phyloP scores from a whole-genome alignment of 2,888 invertebrate species.

The Cantharis flavilabris region DNA sequence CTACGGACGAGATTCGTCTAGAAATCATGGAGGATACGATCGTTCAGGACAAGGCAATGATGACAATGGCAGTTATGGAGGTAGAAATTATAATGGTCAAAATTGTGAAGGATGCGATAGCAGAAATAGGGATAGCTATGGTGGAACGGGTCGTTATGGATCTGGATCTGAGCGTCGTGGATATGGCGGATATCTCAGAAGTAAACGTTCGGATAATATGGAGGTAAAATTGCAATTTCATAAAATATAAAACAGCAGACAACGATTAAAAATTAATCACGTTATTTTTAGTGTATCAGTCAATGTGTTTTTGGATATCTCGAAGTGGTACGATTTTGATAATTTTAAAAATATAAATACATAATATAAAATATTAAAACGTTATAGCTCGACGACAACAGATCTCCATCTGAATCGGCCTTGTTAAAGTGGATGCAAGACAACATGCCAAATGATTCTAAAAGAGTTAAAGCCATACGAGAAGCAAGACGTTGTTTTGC shows the following conservation, averaged over 20 bases:
- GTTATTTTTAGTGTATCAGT: slow-evolving; percentile 48
- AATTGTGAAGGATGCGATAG: not conserved
- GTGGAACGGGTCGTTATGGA: slow-evolving; percentile 24
- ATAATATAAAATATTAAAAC: not conserved
- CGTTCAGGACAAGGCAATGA: not conserved
- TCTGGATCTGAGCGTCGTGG: slow-evolving; percentile 18
- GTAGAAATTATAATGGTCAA: not conserved
- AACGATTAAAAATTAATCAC: slow-evolving; percentile 4
- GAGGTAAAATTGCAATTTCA: slow-evolving; percentile 18
- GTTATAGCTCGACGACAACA: slow-evolving; percentile 51
- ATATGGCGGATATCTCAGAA: slow-evolving; percentile 1
- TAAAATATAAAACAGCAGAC: slow-evolving; percentile 10
- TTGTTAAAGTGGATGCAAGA: slow-evolving; percentile 53
- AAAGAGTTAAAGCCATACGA: slow-evolving; percentile 47
- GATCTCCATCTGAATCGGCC: slow-evolving; percentile 52
- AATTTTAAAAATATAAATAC: not conserved
- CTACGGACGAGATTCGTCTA: not conserved
- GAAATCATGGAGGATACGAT: not conserved
- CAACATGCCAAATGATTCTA: slow-evolving; percentile 47
- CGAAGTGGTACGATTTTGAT: slow-evolving; percentile 46
- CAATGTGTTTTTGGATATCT: slow-evolving; percentile 53
- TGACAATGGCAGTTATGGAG: not conserved
- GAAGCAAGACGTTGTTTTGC: slow-evolving; percentile 52
- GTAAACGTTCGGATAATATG: slow-evolving; percentile 26
- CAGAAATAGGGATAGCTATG: slow-evolving; percentile 6